Conservation (phyloP, 1,140 invertebrate genomes). For the Planococcus citri region DNA sequence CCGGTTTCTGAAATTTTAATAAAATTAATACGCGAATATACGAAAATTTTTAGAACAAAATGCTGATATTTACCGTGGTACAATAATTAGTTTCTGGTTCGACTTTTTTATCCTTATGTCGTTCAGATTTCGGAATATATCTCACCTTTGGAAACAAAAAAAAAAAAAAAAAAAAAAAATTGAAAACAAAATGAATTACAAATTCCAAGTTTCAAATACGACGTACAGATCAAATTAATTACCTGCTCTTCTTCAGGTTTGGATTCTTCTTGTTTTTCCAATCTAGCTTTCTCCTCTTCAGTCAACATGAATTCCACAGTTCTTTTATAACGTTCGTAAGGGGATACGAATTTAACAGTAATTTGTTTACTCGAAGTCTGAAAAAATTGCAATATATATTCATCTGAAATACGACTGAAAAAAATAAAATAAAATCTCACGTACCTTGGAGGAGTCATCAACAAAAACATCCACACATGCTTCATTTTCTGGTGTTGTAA, state of each 20-base stretch:
- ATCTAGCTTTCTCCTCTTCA: background rate
- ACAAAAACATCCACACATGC: background rate
- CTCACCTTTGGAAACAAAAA: background rate
- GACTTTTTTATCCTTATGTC: background rate
- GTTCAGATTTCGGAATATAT: background rate
- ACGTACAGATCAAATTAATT: background rate
- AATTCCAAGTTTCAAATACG: too few relatives aligned
- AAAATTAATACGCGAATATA: background rate
- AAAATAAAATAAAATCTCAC: background rate
- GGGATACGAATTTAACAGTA: background rate
- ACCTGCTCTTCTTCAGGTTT: background rate
- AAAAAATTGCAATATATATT: background rate
- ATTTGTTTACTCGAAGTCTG: background rate
- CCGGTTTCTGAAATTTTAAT: background rate
- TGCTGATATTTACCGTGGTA: background rate
- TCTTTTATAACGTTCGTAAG: background rate
- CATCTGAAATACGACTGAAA: background rate
- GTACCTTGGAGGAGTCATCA: background rate
- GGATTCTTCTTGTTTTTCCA: background rate
- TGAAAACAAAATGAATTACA: too few relatives aligned
- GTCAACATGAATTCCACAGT: background rate
- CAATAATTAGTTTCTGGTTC: background rate
- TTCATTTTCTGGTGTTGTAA: background rate
- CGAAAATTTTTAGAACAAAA: background rate
- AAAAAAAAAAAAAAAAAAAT: too few relatives aligned